phyloP scores from a whole-genome alignment of 2,888 invertebrate species.

The Gymnosoma rotundatum region DNA sequence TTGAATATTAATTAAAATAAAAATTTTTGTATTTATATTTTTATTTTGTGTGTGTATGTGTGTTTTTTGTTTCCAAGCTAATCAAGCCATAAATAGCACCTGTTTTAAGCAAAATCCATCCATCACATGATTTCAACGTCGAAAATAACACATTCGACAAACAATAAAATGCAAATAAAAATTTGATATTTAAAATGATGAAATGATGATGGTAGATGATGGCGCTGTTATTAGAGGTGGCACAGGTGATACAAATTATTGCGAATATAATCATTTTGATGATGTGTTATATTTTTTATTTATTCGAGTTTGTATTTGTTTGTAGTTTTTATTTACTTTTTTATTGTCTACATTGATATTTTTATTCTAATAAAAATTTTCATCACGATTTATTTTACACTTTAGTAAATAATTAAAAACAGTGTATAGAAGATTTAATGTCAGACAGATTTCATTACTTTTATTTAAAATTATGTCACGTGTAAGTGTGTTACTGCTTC shows the following conservation, averaged over 20 bases:
- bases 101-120: conserved; percentile 59
- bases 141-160: conserved; percentile 21
- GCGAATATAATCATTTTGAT: conserved; percentile 17
- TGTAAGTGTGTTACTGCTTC: too few species aligned
- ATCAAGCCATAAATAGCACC: conserved; percentile 61
- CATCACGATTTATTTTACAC: conserved; percentile 54
- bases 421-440: not conserved
- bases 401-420: conserved; percentile 21
- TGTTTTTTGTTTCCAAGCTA: conserved; percentile 29
- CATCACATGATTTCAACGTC: conserved; percentile 64
- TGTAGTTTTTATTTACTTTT: too few species aligned
- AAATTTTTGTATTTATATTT: not conserved
- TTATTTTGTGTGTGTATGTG: not conserved
- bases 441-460: not conserved
- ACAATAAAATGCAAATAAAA: conserved; percentile 12
- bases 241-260: not conserved
- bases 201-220: not conserved
- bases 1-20: conserved; percentile 21
- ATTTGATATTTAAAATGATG: conserved; percentile 32
- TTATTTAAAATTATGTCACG: too few species aligned
- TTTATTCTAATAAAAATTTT: conserved; percentile 48
- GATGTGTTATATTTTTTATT: conserved; percentile 14
- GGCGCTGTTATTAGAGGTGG: not conserved
- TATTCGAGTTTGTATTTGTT: conserved; percentile 10
- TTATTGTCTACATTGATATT: not conserved